Evolutionary conservation across 2,797 vertebrate species (phyloP), one percentile per base, ranked within the genome.

Genomic region (Chaunax sp.): DNA sequence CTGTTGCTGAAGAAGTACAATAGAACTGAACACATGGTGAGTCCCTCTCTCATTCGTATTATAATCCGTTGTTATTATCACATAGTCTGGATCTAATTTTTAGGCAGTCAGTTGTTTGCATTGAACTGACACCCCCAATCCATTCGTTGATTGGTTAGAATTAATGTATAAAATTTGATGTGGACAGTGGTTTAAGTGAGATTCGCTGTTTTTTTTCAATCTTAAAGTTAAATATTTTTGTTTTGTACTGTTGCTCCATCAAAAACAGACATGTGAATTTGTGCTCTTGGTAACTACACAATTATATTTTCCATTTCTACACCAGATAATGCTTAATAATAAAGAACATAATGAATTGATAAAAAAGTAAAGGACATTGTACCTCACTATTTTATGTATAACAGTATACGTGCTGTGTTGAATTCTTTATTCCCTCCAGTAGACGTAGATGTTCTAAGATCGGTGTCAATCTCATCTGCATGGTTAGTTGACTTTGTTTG

Each of bases 1-100:
- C 45, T 61, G 26, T 59, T 75, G 16, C 62, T 68, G 54, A 79
- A 75, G 52, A 76, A 57, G 44, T 66, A 30, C 72, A 37, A 69
- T 59, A 87, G 52, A 82, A 78, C 57, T 83, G 67, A 77, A 49
- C 49, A 41, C 49, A 93, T 93, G 87, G 92, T 93, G 77, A 87
- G 81, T 68, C 15, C 13, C 6, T 44, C 13, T 38, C 1, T 5
- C 33, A 8, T 56, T 61, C 18, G 2, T 51, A 43, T 64, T 8
- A 40, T 18, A 1, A 14, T 11, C 25, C 20, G 26, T n/a, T 54
- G 1, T 18, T 56, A 19, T 26, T 16, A 44, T 49, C 13, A 51
- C 19, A 41, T 2, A 16, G 6, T 35, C 28, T 53, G 38, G 10
- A 22, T 55, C 2, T 23, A 10, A 20, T 44, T 35, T 35, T 41